Evolutionary conservation across 2,888 invertebrate species (phyloP).

Genomic region (Sarcophaga caerulescens): DNA sequence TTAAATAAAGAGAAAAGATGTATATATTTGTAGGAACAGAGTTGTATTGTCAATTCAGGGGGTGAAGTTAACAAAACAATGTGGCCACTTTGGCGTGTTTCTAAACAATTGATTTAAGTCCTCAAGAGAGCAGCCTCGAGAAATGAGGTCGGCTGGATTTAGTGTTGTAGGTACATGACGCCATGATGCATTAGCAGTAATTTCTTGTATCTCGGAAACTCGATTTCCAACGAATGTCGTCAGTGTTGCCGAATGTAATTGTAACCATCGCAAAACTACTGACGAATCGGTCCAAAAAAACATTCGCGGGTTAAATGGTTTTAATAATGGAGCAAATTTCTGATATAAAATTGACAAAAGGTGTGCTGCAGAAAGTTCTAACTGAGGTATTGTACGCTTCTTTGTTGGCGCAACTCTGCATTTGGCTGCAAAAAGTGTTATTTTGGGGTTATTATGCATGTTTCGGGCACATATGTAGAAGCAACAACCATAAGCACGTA

Average conservation of each 20-base stretch:
- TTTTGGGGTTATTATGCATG: not conserved
- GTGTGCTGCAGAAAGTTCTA: no score
- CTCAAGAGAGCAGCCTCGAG: no score
- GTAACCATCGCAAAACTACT: slow-evolving; percentile 37
- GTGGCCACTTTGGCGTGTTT: no score
- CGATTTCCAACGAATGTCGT: slow-evolving; percentile 48
- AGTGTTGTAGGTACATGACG: no score
- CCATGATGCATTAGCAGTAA: no score
- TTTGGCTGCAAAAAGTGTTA: slow-evolving; percentile 3
- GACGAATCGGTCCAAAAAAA: slow-evolving; percentile 39
- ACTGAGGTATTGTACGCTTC: slow-evolving; percentile 31
- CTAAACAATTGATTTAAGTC: no score
- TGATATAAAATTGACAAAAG: slow-evolving; percentile 16
- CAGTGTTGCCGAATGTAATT: slow-evolving; percentile 37
- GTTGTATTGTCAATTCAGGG: no score
- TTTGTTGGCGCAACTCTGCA: slow-evolving; percentile 32
- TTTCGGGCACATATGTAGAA: slow-evolving; percentile 18
- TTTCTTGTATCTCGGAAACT: slow-evolving; percentile 43
- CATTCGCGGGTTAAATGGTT: not conserved
- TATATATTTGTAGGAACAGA: no score
- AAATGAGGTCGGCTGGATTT: no score
- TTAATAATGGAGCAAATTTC: slow-evolving; percentile 13
- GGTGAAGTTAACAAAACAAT: no score
- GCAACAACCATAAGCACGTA: slow-evolving; percentile 24
- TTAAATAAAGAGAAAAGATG: no score